These are phyloP conservation scores for Microcebus tavaratra DNA, from an alignment of 2,113 vertebrate genomes.

Conservation along the genomic window DNA sequence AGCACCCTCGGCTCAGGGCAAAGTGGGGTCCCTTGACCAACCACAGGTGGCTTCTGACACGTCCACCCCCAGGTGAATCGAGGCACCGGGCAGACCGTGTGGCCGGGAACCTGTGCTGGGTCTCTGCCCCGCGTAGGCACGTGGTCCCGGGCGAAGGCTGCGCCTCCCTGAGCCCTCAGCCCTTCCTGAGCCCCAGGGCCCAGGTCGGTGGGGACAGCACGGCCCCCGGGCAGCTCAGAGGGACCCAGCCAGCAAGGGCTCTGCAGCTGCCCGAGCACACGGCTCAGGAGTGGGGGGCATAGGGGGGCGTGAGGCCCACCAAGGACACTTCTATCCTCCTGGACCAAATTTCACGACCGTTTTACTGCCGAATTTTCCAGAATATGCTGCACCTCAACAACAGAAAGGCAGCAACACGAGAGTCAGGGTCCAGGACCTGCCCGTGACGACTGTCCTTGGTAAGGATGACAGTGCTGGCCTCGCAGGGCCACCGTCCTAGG, in stretches of 20 bases:
- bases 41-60: background rate
- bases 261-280: background rate
- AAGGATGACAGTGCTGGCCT: background rate
- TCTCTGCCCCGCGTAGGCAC: no score
- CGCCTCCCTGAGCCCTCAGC: background rate
- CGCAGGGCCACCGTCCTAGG: accelerated
- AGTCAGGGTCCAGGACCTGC: no score
- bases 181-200: background rate
- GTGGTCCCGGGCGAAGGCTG: background rate
- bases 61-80: accelerated
- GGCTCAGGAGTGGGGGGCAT: no score
- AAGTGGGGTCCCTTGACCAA: background rate
- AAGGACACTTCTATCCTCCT: no score
- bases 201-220: accelerated
- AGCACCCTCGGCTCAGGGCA: background rate
- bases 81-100: background rate
- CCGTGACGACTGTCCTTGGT: accelerated
- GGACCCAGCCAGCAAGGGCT: background rate
- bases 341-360: background rate
- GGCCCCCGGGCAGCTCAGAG: background rate
- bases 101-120: background rate
- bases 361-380: background rate
- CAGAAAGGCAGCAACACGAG: background rate
- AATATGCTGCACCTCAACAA: background rate
- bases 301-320: background rate